A percentile compares a stretch with the other conserved stretches of the same genome.
Evolutionary conservation across 2,113 vertebrate species (phyloP).

Genomic region (Myrmecophaga tridactyla): DNA sequence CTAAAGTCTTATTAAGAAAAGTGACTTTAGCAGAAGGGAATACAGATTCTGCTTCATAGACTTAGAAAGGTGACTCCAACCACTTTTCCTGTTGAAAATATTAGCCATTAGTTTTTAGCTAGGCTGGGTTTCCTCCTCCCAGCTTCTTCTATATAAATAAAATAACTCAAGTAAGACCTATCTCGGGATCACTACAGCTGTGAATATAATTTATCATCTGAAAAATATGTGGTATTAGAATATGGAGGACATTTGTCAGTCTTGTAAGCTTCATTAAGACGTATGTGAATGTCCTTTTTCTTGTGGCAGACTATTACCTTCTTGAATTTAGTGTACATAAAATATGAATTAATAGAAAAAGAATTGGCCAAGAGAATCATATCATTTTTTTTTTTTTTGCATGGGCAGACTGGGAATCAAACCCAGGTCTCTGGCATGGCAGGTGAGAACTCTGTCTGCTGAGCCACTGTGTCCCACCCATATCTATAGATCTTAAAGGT

Average conservation of each 20-base stretch:
- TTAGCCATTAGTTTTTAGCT: background rate
- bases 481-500: background rate
- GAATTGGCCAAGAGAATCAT: background rate
- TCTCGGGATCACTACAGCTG: background rate
- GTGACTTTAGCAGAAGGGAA: background rate
- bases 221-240: background rate
- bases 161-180: background rate
- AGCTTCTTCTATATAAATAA: background rate
- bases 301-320: background rate
- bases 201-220: conserved; percentile 14
- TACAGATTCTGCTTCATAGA: background rate
- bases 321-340: background rate
- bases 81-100: background rate
- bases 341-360: conserved; percentile 17
- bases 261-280: conserved; percentile 18
- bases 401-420: too few species aligned
- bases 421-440: too few species aligned
- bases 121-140: background rate
- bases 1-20: background rate
- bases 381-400: too few species aligned
- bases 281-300: background rate
- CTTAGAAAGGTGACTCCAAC: background rate
- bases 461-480: too few species aligned
- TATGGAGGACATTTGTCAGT: background rate
- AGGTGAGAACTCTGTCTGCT: too few species aligned